A percentile compares a stretch with the other conserved stretches of the same genome.
Evolutionary conservation across 2,113 vertebrate species (phyloP).

Genomic region (Uria lomvia): DNA sequence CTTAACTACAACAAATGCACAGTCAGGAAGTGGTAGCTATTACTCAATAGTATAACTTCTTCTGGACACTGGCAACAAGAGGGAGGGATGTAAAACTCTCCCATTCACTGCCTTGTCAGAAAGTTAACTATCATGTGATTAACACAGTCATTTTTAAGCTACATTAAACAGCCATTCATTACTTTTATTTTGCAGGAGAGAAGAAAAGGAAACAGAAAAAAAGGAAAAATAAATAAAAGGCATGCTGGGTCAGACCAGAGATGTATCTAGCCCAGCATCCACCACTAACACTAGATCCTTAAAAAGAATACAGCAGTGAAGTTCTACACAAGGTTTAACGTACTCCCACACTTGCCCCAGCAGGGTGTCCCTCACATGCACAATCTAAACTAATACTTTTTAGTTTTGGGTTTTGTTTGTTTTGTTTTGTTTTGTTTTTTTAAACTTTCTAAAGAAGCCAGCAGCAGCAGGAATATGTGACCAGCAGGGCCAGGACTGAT

Average conservation of each 20-base stretch:
- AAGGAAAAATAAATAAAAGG: background rate
- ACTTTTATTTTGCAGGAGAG: background rate
- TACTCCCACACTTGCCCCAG: background rate
- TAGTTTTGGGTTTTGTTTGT: background rate
- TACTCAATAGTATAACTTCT: background rate
- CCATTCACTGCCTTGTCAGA: background rate
- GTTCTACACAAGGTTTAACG: background rate
- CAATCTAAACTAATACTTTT: background rate
- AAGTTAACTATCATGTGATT: background rate
- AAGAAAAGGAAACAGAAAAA: background rate
- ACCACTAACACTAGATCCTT: background rate
- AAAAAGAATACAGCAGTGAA: background rate
- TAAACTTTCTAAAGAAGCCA: background rate
- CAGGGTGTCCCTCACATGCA: rapidly evolving
- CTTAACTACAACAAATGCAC: background rate
- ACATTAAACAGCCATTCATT: background rate
- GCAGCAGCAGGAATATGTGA: background rate
- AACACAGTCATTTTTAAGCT: background rate
- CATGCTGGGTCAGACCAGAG: background rate
- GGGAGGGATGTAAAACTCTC: background rate
- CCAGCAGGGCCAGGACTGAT: background rate
- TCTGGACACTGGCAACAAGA: background rate
- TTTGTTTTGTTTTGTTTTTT: background rate
- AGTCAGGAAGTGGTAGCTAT: background rate
- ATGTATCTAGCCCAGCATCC: background rate